Evolutionary conservation across 1,140 invertebrate species (phyloP), one percentile per base, ranked within the genome.

Genomic region (Conus betulinus): DNA sequence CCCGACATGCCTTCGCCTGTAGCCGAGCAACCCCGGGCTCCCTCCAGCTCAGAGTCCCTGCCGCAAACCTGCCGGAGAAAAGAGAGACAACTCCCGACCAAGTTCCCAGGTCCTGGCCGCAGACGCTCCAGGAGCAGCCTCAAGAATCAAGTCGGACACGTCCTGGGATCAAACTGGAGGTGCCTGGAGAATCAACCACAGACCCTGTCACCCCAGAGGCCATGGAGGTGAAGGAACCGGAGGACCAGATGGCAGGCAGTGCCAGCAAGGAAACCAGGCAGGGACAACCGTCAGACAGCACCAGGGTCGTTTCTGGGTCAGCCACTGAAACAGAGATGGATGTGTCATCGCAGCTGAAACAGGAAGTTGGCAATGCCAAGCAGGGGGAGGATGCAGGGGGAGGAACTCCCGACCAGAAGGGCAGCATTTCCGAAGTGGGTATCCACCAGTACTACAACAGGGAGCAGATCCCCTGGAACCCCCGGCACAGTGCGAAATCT

Each of bases 391-490:
- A 53, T 52, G 25, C 57, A 15, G 84, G 20, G 25, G n/a, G 23
- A 81, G 85, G 81, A 53, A n/a, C 23, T 3, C 82, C 27, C 23
- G 76, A 52, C 15, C 27, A 87, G 25, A 82, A 71, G 87, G 86
- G 55, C 17, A 85, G 87, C 17, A 53, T 51, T 63, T 39, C 89
- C 39, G 90, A 92, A 8, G 52, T 86, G 57, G 90, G 89, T 15
- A 88, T 89, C 67, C 25, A 57, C 60, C 90, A 93, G 60, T 93
- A 94, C 85, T 97, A 97, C 91, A 96, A 96, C 85, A 96, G 96
- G 87, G 97, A 97, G 84, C 96, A 97, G 67, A 97, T 97, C 91
- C 96, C 96, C 51, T 94, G 97, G 97, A 92, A 96, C 95, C 83
- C 83, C 95, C 93, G 88, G 96, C 13, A 96, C 96, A 0, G 96